A percentile compares a stretch with the other conserved stretches of the same genome.
These are phyloP conservation scores for Parapsyche elsis DNA, from an alignment of 1,140 invertebrate genomes.

Conservation along the genomic window DNA sequence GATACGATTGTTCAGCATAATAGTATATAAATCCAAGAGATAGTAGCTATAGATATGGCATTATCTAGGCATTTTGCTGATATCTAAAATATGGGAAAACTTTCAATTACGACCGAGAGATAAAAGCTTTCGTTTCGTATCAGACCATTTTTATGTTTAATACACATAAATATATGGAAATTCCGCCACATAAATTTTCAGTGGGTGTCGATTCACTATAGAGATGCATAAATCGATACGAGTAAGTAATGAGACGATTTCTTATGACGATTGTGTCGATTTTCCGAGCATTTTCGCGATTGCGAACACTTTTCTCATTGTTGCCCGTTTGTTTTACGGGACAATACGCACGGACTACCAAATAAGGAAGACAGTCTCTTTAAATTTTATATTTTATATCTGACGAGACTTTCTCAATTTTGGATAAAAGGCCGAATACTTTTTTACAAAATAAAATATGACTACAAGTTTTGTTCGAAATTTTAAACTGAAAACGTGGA, in stretches of 20 bases:
- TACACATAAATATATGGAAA: background rate
- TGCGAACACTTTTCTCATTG: background rate
- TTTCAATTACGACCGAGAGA: background rate
- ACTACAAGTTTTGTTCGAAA: no score
- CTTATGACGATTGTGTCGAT: conserved; percentile 9
- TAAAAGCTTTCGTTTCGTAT: background rate
- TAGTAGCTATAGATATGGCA: background rate
- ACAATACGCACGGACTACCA: background rate
- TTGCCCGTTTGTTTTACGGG: background rate
- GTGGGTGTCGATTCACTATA: no score
- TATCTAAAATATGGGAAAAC: conserved; percentile 10
- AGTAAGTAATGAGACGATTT: background rate
- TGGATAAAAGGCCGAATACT: no score
- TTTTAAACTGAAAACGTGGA: no score
- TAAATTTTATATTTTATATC: no score
- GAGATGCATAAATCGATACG: no score
- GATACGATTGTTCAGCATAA: background rate
- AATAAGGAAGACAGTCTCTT: background rate
- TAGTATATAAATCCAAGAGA: background rate
- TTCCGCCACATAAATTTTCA: background rate
- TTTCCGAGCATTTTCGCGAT: background rate
- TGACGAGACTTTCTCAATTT: no score
- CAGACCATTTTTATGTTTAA: background rate
- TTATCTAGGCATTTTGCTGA: background rate
- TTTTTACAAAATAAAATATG: no score